Base-by-base conservation (phyloP, 2,113 vertebrate species). In the Cinclus mexicanus region DNA sequence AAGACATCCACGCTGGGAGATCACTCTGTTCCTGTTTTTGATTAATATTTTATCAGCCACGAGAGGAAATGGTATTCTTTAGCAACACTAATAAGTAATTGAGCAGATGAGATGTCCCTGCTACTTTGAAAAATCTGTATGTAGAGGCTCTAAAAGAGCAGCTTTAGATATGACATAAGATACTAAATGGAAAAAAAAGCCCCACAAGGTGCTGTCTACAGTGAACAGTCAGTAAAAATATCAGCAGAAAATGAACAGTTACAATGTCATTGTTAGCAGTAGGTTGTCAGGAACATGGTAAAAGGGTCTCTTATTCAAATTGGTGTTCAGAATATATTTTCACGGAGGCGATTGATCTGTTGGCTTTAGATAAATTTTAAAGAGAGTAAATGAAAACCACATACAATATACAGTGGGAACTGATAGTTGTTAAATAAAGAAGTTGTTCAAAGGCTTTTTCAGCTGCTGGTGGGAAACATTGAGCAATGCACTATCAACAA, bases 41-140 rank as follows among this genome's bases (percentile, higher is more conserved):
- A 99, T 99, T 98, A 99, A 99, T 99, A 99, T 99, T 99, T 99
- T 98, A 99, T 98, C 98, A 99, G 98, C 98, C 87, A 96, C 94
- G 29, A 98, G 98, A 99, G 98, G 98, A 99, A 99, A 99, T 99
- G 98, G 98, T 98, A 98, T 99, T 99, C 98, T 98, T 98, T 98
- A 98, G 97, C 97, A 98, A 97, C 98, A 98, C 98, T 99, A 99
- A 98, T 99, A 99, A 98, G 98, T 99, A 98, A 98, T 98, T 98
- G 98, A 98, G 97, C 97, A 97, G 98, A 98, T 96, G 98, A 98
- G 96, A 97, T 95, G 95, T 94, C 91, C 80, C 82, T 76, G 75
- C 95, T 94, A 79, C 97, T 97, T 97, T 90, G 97, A 89, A 95
- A 87, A 97, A 96, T 92, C 14, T 9, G 83, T 75, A 64, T 42